Conservation (phyloP, 2,113 vertebrate species). For the Proteles cristata region DNA sequence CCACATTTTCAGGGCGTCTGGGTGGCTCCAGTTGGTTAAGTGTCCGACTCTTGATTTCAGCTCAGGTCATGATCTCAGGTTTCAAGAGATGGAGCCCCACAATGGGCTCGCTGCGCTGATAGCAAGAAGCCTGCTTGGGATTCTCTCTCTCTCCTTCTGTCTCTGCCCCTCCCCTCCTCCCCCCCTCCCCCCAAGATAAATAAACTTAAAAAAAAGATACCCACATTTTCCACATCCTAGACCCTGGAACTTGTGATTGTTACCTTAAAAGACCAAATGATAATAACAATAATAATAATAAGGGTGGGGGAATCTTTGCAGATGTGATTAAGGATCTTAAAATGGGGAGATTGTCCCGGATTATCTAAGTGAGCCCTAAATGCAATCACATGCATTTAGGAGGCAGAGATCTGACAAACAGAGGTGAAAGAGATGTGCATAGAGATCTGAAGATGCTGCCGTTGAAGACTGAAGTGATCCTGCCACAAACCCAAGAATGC, state of each 20-base stretch:
- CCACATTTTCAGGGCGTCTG: too few relatives aligned
- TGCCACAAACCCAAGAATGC: conserved; percentile 2
- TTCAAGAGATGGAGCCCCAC: too few relatives aligned
- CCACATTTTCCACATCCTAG: neutral
- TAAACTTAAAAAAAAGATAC: neutral
- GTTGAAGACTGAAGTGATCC: neutral
- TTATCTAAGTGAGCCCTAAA: neutral
- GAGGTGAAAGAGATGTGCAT: neutral
- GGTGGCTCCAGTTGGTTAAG: too few relatives aligned
- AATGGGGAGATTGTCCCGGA: neutral
- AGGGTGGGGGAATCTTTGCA: neutral
- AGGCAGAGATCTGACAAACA: neutral
- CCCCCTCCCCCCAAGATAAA: too few relatives aligned
- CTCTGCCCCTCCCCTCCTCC: too few relatives aligned
- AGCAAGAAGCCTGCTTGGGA: too few relatives aligned
- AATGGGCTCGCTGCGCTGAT: too few relatives aligned
- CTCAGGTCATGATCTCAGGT: too few relatives aligned
- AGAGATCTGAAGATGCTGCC: neutral
- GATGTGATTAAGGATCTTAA: neutral
- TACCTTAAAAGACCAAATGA: neutral
- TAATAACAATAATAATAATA: neutral
- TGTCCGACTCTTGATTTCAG: too few relatives aligned
- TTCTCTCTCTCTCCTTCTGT: too few relatives aligned
- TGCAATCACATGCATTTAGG: neutral
- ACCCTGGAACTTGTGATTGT: neutral